Percentiles rank a stretch among this genome's conserved stretches.
These are phyloP conservation scores for Polymixis lichenea DNA, from an alignment of 2,888 invertebrate genomes.

Conservation along the genomic window DNA sequence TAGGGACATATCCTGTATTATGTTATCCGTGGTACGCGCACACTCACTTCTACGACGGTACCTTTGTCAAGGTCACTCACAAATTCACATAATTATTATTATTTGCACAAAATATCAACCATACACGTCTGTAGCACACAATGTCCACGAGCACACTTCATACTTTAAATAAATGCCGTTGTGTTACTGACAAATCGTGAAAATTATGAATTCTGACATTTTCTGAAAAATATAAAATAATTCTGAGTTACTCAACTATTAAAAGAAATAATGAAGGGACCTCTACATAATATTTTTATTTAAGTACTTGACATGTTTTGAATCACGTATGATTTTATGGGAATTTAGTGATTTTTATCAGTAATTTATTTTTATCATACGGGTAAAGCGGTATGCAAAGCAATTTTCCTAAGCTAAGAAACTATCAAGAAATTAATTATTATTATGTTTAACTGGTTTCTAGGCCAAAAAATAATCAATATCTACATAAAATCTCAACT, in stretches of 20 bases:
- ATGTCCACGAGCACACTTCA: constrained; percentile 28
- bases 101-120: background rate
- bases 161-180: constrained; percentile 14
- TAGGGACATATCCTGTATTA: background rate
- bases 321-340: background rate
- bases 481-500: background rate
- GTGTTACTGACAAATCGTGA: constrained; percentile 24
- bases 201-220: constrained; percentile 3
- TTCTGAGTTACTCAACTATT: background rate
- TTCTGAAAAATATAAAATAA: background rate
- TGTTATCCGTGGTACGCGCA: background rate
- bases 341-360: background rate
- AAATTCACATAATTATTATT: background rate
- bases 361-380: background rate
- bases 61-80: constrained; percentile 2
- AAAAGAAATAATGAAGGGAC: too few species aligned
- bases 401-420: background rate
- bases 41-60: background rate
- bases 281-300: too few species aligned
- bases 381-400: background rate
- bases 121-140: constrained; percentile 37
- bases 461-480: background rate
- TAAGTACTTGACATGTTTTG: too few species aligned
- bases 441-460: background rate
- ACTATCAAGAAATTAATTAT: background rate